A percentile compares a stretch with the other conserved stretches of the same genome.
phyloP scores from a whole-genome alignment of 2,113 vertebrate species.

The Regulus satrapa region DNA sequence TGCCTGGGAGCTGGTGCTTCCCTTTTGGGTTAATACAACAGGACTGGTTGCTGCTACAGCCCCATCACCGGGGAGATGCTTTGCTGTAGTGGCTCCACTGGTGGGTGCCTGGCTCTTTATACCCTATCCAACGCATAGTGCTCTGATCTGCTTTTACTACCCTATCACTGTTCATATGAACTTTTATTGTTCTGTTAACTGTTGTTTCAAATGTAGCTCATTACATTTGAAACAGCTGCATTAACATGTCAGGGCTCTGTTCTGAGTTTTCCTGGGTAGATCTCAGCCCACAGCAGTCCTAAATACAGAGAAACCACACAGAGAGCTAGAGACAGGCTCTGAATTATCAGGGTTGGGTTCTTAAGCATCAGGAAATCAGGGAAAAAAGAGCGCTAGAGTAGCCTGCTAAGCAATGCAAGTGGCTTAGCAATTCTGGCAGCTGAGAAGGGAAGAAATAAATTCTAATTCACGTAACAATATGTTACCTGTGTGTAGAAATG shows the following conservation, averaged over 20 bases:
- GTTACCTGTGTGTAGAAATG: constrained; percentile 16
- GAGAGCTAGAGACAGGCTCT: neutral
- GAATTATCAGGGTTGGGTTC: neutral
- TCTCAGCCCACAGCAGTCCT: neutral
- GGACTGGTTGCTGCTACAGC: neutral
- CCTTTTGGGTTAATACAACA: neutral
- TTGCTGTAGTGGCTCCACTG: neutral
- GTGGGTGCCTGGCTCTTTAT: neutral
- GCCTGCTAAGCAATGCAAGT: neutral
- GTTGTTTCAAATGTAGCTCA: neutral
- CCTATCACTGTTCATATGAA: neutral
- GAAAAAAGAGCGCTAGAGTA: neutral
- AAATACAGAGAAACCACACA: neutral
- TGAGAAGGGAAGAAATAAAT: constrained; percentile 39
- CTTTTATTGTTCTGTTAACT: neutral
- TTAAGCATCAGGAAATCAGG: neutral
- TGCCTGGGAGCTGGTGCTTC: neutral
- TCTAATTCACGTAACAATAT: constrained; percentile 23
- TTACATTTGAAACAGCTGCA: neutral
- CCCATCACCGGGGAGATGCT: neutral
- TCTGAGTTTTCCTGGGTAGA: neutral
- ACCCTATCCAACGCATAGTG: neutral
- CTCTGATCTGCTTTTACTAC: neutral
- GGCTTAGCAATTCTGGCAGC: neutral
- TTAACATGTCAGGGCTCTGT: neutral